Evolutionary conservation across 2,113 vertebrate genomes (phyloP), one percentile per base, ranked within the genome.

Genomic region (Labrus mixtus): DNA sequence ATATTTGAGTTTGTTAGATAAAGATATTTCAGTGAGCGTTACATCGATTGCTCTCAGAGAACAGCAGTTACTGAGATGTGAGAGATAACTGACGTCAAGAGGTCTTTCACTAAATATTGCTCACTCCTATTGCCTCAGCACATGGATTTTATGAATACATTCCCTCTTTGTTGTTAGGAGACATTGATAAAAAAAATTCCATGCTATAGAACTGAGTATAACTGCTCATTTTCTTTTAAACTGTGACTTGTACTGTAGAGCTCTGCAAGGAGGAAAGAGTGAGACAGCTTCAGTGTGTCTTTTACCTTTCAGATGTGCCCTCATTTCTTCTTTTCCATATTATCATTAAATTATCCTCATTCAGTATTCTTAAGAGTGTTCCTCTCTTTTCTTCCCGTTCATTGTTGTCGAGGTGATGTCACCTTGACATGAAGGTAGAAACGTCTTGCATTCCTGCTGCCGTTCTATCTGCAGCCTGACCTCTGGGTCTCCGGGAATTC

Each of bases 361-460:
- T 33, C 45, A 57, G 4, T 78, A 76, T 82, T 84, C 69, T 39
- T 20, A 10, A 51, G 9, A 55, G 16, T 62, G 57, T 61, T 67
- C 41, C 17, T 33, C n/a, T 45, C 59, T 79, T n/a, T 59, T 73
- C 45, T 72, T 41, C 57, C 23, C 51, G 3, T 10, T 74, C 58
- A 51, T 56, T 81, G 79, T 79, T 80, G 66, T 81, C 6, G 78
- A 87, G 68, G 76, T 76, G 77, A 82, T 81, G 78, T 92, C 86
- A 90, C 90, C 90, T 91, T 90, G 86, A 90, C 83, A 76, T 78
- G 63, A 83, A 85, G 72, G 70, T 39, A 80, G 74, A 76, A 71
- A 80, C 64, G 78, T 63, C 75, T 77, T 19, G 68, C 78, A 53
- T 78, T 80, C 55, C 46, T 50, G 33, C 65, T 43, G 33, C 60